Base-by-base conservation (phyloP, 2,113 vertebrate species). In the Ramphastos sulfuratus region DNA sequence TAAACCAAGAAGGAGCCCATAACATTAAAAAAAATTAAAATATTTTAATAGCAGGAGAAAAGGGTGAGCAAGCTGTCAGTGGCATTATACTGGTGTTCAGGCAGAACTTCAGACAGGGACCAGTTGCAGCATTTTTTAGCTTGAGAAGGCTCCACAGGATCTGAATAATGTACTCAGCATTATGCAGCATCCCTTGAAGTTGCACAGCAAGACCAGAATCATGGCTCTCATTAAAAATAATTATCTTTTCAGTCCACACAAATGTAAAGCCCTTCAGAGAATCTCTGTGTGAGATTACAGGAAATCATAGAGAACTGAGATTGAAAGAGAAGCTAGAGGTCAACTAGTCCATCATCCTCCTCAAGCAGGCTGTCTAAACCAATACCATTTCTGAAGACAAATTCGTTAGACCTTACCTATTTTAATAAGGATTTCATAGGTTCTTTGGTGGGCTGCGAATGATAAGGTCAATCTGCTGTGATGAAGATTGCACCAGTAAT, bases 211-310 rank as follows among this genome's bases (percentile, higher is more conserved):
- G 69, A 74, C 33, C 37, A 71, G 56, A 93, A 74, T 64, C n/a
- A 25, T 59, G 28, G 37, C 17, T 83, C 28, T 95, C 73, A 60
- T 93, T 93, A 91, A 91, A 92, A 95, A 89, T 89, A 91, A 83
- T 87, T 84, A 33, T 70, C 67, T 71, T 92, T 94, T 52, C 60
- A 75, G 58, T 28, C 65, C 48, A 64, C 33, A 60, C 4, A 71
- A 13, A 63, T 73, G 27, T 55, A 83, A 89, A 88, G 21, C n/a
- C 35, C 60, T 86, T 77, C 0, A 0, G 52, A 92, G 56, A 86
- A 67, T 65, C 30, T 82, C 46, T 90, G 24, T 21, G 11, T 48
- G 44, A 79, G 52, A 10, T 63, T 52, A 54, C 15, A 85, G 72
- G 76, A 92, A 70, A 80, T 74, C 8, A 55, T 8, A 66, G 46